phyloP scores from a whole-genome alignment of 2,888 invertebrate species.

The Tinea trinotella region DNA sequence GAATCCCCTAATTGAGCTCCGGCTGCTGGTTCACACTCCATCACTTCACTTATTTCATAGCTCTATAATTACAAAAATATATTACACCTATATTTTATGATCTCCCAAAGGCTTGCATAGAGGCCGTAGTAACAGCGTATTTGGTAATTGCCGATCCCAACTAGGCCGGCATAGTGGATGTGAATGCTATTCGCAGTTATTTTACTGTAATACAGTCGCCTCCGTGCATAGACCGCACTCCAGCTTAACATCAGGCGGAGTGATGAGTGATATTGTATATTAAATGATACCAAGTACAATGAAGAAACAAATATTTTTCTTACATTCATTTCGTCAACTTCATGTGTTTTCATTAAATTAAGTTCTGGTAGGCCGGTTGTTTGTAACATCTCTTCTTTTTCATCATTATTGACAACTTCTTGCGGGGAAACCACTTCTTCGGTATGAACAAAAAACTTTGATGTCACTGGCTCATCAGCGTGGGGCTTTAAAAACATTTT shows the following conservation, averaged over 20 bases:
- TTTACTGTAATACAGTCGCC: no score
- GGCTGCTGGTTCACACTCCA: slow-evolving; percentile 3
- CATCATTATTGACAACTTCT: not conserved
- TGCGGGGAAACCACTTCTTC: not conserved
- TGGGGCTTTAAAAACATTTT: not conserved
- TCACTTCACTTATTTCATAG: not conserved
- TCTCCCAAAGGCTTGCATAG: no score
- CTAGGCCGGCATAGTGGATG: no score
- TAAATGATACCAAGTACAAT: no score
- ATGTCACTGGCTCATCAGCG: not conserved
- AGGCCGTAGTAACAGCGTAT: no score
- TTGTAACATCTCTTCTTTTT: not conserved
- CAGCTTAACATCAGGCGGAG: no score
- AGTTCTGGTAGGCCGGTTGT: not conserved
- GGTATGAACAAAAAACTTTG: not conserved
- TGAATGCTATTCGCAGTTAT: no score
- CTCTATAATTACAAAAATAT: not conserved
- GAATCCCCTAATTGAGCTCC: slow-evolving; percentile 44
- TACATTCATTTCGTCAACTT: not conserved
- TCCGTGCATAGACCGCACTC: no score
- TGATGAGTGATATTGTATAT: no score
- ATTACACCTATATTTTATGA: no score
- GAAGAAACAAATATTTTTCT: no score
- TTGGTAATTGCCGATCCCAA: not conserved
- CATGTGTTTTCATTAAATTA: not conserved